These are phyloP conservation scores for Rhingia campestris DNA, from an alignment of 2,888 invertebrate species.

Conservation along the genomic window DNA sequence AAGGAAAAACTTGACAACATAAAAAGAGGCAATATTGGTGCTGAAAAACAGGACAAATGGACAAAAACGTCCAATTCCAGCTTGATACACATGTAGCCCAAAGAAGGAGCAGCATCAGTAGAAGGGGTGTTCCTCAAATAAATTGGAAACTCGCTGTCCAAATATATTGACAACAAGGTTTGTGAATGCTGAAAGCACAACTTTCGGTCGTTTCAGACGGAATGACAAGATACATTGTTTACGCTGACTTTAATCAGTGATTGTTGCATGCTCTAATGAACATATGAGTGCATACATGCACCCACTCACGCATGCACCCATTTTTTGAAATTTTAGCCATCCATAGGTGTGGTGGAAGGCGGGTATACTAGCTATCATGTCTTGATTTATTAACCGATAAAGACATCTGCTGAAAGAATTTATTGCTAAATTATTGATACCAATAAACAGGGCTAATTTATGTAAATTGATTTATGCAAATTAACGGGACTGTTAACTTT, in stretches of 20 bases:
- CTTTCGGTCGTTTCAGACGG: not conserved
- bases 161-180: not conserved
- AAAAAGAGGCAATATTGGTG: not conserved
- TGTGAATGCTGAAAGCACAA: conserved; percentile 6
- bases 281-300: conserved; percentile 9
- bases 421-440: too few species aligned
- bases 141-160: conserved; percentile 18
- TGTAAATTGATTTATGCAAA: too few species aligned
- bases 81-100: not conserved
- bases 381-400: not conserved
- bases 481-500: too few species aligned
- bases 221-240: conserved; percentile 1
- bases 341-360: conserved; percentile 16
- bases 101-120: not conserved
- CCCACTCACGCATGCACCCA: conserved; percentile 26
- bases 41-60: conserved; percentile 1
- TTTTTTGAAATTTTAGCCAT: not conserved
- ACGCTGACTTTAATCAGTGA: not conserved
- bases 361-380: not conserved
- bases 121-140: conserved; percentile 12
- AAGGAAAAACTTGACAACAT: conserved; percentile 5
- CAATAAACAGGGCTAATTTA: too few species aligned
- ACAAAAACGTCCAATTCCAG: conserved; percentile 13
- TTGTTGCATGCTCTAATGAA: conserved; percentile 38
- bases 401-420: too few species aligned